phyloP scores from a whole-genome alignment of 2,888 invertebrate genomes.

The Lysandra bellargus region DNA sequence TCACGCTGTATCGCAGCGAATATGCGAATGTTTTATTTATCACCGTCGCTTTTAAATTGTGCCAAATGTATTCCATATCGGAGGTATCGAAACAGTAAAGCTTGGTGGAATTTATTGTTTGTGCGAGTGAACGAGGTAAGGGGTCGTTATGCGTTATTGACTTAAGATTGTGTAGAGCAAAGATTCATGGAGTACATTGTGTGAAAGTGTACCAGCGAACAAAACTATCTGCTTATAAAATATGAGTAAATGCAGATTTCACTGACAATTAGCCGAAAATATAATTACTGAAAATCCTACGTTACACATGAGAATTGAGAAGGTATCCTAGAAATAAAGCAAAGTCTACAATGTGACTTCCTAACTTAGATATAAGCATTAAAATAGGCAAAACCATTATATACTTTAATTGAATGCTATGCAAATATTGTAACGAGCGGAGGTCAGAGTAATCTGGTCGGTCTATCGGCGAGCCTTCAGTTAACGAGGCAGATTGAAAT shows the following conservation, averaged over 20 bases:
- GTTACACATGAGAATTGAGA: not conserved
- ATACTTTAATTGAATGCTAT: conserved; percentile 25
- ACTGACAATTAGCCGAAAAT: not conserved
- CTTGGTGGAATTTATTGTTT: not conserved
- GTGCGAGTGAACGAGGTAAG: not conserved
- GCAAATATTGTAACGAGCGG: conserved; percentile 22
- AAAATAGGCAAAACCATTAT: conserved; percentile 9
- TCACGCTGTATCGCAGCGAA: conserved; percentile 57
- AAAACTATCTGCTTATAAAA: too few relatives aligned
- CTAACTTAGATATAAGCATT: not conserved
- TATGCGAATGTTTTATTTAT: conserved; percentile 52
- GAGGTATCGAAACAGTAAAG: not conserved
- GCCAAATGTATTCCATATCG: conserved; percentile 25
- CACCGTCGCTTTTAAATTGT: conserved; percentile 17
- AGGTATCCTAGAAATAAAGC: not conserved
- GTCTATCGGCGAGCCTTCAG: conserved; percentile 24
- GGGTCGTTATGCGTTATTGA: not conserved
- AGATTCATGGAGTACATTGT: not conserved
- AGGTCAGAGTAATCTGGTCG: conserved; percentile 27
- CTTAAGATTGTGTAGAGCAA: not conserved
- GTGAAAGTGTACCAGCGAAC: too few relatives aligned
- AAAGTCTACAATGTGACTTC: not conserved
- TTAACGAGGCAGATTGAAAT: conserved; percentile 30
- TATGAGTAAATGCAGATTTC: too few relatives aligned
- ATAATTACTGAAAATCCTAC: not conserved